Evolutionary conservation across 2,888 invertebrate species (phyloP), one percentile per base, ranked within the genome.

Genomic region (Chymomyza procnemis): DNA sequence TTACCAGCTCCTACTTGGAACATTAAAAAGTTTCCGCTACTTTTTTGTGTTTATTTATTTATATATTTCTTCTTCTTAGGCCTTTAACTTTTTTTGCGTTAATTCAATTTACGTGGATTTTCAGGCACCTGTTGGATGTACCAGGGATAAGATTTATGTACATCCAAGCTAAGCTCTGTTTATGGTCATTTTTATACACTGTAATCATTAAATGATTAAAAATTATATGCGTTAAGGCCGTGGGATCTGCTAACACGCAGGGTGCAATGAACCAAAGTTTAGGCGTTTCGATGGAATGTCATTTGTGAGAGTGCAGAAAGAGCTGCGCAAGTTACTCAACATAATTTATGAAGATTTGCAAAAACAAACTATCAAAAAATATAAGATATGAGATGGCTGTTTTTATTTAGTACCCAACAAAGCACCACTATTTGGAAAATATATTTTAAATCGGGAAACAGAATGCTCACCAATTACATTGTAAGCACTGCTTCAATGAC

Each of bases 51-150:
- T 26, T 26, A 26, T 26, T 26, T 26, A 26, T 26, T 26, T 26
- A 26, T 6, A n/a, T n/a, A n/a, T 26, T 26, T 26, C 8, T 75
- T 57, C 52, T 50, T 67, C 67, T 75, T 83, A 80, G 78, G 75
- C 78, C 69, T 79, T 80, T 79, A 26, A 26, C 6, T 63, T 75
- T 67, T 50, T 50, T 68, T 74, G 68, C 74, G 77, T 82, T 76
- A 86, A 83, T 87, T 87, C 85, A 83, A 85, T 83, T 83, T 79
- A 73, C 75, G 67, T 41, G 56, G 65, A 63, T 71, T 64, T 64
- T 55, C 69, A 73, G 61, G 69, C 73, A 73, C 73, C 73, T 73
- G 73, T 73, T 52, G 57, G 61, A 46, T 41, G 12, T 41, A 41
- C 12, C 34, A 12, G 34, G 34, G 34, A 9, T 41, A 41, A 12